Conservation (phyloP, 2,113 vertebrate species). For the Syngnathoides biaculeatus region DNA sequence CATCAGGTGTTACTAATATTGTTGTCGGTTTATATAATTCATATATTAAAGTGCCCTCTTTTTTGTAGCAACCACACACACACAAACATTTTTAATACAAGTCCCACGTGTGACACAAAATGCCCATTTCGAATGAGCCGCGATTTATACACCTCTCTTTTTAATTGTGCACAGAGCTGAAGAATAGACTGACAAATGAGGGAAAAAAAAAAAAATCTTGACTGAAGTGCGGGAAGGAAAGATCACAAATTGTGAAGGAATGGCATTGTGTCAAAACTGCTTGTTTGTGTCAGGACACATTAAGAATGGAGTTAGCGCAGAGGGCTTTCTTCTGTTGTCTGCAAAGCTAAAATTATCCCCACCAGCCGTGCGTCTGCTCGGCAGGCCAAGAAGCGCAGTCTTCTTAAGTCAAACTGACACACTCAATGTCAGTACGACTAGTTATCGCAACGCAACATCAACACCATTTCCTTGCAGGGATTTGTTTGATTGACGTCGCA, state of each 20-base stretch:
- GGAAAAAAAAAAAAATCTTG: constrained; percentile 35
- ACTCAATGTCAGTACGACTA: background rate
- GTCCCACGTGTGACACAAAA: constrained; percentile 2
- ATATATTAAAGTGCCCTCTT: too few relatives aligned
- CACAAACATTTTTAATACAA: too few relatives aligned
- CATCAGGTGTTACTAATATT: too few relatives aligned
- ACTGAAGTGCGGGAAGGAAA: constrained; percentile 40
- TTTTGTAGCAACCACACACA: too few relatives aligned
- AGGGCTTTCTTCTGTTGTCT: constrained; percentile 41
- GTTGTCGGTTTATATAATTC: too few relatives aligned
- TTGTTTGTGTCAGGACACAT: constrained; percentile 53
- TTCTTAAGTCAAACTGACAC: constrained; percentile 8
- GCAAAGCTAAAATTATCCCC: constrained; percentile 38
- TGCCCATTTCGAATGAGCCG: background rate
- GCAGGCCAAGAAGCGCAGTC: background rate
- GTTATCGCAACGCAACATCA: background rate
- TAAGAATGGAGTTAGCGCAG: constrained; percentile 32
- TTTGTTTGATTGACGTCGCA: constrained; percentile 20
- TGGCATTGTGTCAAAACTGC: constrained; percentile 43
- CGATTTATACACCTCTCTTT: background rate
- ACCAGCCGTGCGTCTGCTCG: background rate
- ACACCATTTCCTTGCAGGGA: background rate
- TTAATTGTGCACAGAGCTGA: constrained; percentile 2
- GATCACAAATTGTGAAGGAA: constrained; percentile 44
- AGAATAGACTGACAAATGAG: constrained; percentile 16